Percentiles rank a stretch among this genome's conserved stretches.
Evolutionary conservation across 2,888 invertebrate genomes (phyloP).

Genomic region (Rhopalosiphum nymphaeae): DNA sequence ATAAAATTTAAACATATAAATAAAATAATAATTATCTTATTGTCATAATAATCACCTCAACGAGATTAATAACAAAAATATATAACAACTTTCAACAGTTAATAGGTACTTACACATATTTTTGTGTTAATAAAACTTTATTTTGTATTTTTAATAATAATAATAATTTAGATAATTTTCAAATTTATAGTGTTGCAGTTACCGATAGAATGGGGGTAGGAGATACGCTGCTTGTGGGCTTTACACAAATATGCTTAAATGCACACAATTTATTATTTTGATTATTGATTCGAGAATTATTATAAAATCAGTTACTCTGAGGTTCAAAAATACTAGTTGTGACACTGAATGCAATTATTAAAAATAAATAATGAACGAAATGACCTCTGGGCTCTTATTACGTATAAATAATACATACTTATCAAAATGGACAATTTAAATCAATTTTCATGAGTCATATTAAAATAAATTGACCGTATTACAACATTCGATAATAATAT

Average conservation of each 20-base stretch:
- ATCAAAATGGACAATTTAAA: conserved; percentile 14
- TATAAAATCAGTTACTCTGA: not conserved
- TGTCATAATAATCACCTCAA: not conserved
- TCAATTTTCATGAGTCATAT: not conserved
- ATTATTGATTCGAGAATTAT: not conserved
- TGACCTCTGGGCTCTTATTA: conserved; percentile 3
- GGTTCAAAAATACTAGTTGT: not conserved
- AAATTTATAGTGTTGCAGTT: not conserved
- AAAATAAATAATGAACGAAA: conserved; percentile 13
- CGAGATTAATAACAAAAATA: not conserved
- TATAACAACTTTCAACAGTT: not conserved
- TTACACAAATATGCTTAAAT: not conserved
- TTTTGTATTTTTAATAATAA: not conserved
- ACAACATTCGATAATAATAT: not conserved
- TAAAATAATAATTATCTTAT: not conserved
- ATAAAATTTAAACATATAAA: not conserved
- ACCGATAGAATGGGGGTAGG: not conserved
- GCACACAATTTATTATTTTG: not conserved
- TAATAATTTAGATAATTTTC: not conserved
- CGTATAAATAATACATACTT: conserved; percentile 27
- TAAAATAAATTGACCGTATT: conserved; percentile 20
- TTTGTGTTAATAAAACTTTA: not conserved
- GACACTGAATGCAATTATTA: not conserved
- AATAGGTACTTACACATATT: not conserved
- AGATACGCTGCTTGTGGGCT: not conserved